These are phyloP conservation scores for Drosophila parabipectinata DNA, from an alignment of 1,140 invertebrate species.

Conservation along the genomic window DNA sequence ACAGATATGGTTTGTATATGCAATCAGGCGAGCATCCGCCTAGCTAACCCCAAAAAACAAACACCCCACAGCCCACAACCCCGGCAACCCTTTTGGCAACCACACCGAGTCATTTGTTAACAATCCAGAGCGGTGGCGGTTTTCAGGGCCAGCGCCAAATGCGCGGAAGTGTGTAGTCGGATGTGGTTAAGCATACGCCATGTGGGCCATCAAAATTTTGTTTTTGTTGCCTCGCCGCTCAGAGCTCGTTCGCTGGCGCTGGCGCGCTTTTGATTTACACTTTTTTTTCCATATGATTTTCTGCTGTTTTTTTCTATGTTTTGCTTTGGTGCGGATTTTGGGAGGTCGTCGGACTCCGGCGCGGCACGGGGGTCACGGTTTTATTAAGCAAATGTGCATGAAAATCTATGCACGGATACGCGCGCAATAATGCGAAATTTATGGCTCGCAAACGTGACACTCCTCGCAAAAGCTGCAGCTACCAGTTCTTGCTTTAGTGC, in stretches of 20 bases:
- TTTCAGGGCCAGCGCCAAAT: slow-evolving; percentile 76
- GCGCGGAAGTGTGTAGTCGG: slow-evolving; percentile 81
- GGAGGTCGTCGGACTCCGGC: slow-evolving; percentile 1
- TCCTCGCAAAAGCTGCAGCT: slow-evolving; percentile 27
- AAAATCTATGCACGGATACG: slow-evolving; percentile 75
- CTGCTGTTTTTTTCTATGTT: slow-evolving; percentile 31
- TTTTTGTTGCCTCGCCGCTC: slow-evolving; percentile 39
- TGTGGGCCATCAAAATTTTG: slow-evolving; percentile 76
- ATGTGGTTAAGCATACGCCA: slow-evolving; percentile 82
- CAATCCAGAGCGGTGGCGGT: slow-evolving; percentile 72
- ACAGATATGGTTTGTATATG: slow-evolving; percentile 60
- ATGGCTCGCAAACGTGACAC: slow-evolving; percentile 75
- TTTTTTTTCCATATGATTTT: slow-evolving; percentile 32
- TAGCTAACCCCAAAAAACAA: slow-evolving; percentile 13
- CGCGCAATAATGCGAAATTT: slow-evolving; percentile 76
- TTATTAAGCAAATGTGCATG: slow-evolving; percentile 78
- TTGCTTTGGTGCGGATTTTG: slow-evolving; percentile 34
- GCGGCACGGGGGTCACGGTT: slow-evolving; percentile 29
- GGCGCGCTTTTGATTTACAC: slow-evolving; percentile 27
- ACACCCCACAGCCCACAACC: slow-evolving; percentile 17
- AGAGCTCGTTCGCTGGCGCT: slow-evolving; percentile 20
- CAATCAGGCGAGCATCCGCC: slow-evolving; percentile 31
- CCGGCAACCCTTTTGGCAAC: slow-evolving; percentile 21
- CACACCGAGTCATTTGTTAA: slow-evolving; percentile 81
- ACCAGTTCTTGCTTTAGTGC: slow-evolving; percentile 2